Base-by-base conservation (phyloP, 2,113 vertebrate genomes). In the Coracopsis vasa region DNA sequence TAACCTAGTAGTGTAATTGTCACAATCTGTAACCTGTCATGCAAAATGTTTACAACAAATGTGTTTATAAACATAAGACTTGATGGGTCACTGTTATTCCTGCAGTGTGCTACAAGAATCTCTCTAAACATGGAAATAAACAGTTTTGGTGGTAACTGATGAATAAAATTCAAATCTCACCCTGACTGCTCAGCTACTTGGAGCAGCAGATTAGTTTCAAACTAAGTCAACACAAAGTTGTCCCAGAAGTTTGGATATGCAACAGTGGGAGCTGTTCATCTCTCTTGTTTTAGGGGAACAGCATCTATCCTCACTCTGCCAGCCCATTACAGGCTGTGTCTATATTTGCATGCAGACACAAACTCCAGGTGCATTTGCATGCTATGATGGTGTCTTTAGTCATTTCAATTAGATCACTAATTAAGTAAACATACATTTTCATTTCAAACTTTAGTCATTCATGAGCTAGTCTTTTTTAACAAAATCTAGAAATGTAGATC, bases 41-140 rank as follows among this genome's bases (percentile, higher is more conserved):
- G 70, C 11, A 91, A 92, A 94, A 78, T 66, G 45, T 65, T 94
- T 92, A 37, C 84, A 65, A 84, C 12, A 95, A 95, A 81, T 41
- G 27, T 51, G 27, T 78, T 74, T 89, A 44, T 61, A 87, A 81
- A 82, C 69, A 75, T 65, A 84, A 71, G 39, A 21, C 41, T 79
- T 75, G 29, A 67, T n/a, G 31, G 20, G 41, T 92, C 56, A 44
- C 27, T 81, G 20, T 67, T 91, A 64, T 53, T 88, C 44, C 67
- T 65, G 74, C 33, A 79, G 16, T 78, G 8, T 84, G 39, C 33
- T 72, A 64, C 24, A 60, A 84, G 27, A 81, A 67, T 51, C 24
- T 91, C 56, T 79, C 13, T 72, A 28, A 80, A 89, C 27, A 56
- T 21, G 13, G 84, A 95, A 91, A 91, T 39, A 84, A 89, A 78